Percentiles rank a stretch among this genome's conserved stretches.
Conservation (phyloP, 2,888 invertebrate species). For the Sminthurides aquaticus region DNA sequence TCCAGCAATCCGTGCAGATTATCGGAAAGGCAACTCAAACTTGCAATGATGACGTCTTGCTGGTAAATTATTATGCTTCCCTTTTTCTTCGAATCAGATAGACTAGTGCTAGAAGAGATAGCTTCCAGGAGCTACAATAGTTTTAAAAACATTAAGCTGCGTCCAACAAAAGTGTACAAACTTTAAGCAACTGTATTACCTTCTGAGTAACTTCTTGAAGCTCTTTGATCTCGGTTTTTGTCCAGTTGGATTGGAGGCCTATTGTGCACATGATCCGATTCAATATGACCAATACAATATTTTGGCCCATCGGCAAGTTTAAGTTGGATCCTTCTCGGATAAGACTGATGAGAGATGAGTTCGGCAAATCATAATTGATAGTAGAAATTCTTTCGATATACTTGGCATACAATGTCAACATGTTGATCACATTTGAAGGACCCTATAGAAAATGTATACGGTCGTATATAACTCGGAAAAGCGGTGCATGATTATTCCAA, state of each 20-base stretch:
- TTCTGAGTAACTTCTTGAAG: constrained; percentile 28
- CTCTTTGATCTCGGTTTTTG: constrained; percentile 25
- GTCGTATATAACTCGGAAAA: neutral
- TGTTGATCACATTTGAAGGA: constrained; percentile 15
- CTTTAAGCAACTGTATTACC: constrained; percentile 4
- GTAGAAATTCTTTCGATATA: constrained; percentile 16
- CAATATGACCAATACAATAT: constrained; percentile 18
- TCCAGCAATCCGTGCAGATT: constrained; percentile 55
- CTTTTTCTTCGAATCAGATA: constrained; percentile 16
- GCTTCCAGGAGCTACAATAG: constrained; percentile 19
- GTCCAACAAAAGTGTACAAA: neutral
- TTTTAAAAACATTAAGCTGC: neutral
- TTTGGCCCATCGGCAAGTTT: constrained; percentile 15
- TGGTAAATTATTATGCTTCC: constrained; percentile 9
- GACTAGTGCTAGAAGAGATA: constrained; percentile 17
- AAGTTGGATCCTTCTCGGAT: constrained; percentile 13
- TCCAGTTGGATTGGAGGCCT: constrained; percentile 16
- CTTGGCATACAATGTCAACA: constrained; percentile 17
- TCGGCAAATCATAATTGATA: constrained; percentile 13
- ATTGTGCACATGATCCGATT: constrained; percentile 21
- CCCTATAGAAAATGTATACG: constrained; percentile 1
- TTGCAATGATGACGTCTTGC: constrained; percentile 15
- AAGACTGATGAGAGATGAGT: constrained; percentile 10
- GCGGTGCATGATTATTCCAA: too few relatives aligned
- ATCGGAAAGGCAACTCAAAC: constrained; percentile 17